Conservation (phyloP, 2,888 invertebrate species). For the Athalia cordata region DNA sequence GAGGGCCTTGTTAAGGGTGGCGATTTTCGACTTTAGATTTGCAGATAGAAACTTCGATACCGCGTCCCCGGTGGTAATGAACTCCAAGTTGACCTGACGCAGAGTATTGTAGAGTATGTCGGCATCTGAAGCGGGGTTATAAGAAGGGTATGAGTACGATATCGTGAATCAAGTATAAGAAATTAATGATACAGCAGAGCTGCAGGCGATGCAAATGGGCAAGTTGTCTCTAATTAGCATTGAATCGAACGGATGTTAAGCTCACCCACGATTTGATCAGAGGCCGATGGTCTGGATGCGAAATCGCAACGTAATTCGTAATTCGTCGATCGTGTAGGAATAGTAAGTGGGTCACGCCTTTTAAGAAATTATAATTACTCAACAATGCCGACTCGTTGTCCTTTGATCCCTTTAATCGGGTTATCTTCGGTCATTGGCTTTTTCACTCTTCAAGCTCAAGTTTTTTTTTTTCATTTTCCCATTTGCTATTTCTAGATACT, state of each 20-base stretch:
- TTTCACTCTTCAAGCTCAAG: too few relatives aligned
- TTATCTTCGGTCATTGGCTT: too few relatives aligned
- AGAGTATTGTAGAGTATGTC: constrained; percentile 84
- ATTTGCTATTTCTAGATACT: too few relatives aligned
- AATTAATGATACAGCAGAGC: background rate
- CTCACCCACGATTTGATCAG: background rate
- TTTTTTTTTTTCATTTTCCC: too few relatives aligned
- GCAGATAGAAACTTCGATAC: constrained; percentile 85
- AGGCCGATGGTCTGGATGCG: too few relatives aligned
- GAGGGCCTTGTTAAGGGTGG: constrained; percentile 63
- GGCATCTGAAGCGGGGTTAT: constrained; percentile 76
- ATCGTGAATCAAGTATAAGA: background rate
- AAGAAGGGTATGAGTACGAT: background rate
- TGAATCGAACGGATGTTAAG: constrained; percentile 12
- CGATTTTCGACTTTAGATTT: constrained; percentile 78
- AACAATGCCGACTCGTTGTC: too few relatives aligned
- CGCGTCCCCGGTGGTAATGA: constrained; percentile 82
- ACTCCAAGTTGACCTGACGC: constrained; percentile 80
- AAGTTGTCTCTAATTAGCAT: background rate
- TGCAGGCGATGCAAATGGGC: too few relatives aligned
- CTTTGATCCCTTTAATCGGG: too few relatives aligned
- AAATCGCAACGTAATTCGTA: too few relatives aligned
- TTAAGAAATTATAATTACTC: too few relatives aligned
- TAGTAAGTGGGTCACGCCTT: too few relatives aligned
- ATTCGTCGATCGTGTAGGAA: too few relatives aligned